These are phyloP conservation scores for Drosophila antonietae DNA, from an alignment of 2,888 invertebrate genomes.

Conservation along the genomic window DNA sequence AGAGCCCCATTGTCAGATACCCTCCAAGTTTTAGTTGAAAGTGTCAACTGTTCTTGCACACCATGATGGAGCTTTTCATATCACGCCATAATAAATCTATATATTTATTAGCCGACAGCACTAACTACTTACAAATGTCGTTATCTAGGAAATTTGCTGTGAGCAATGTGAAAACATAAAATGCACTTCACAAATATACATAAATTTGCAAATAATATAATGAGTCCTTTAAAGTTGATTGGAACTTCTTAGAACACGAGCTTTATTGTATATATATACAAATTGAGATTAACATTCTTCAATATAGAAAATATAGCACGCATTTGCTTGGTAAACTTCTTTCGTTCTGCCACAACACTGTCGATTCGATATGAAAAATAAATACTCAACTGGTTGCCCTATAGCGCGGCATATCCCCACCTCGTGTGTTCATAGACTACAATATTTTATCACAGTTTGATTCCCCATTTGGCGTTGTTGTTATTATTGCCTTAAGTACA, in stretches of 20 bases:
- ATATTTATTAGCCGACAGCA: slow-evolving; percentile 21
- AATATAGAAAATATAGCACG: neutral
- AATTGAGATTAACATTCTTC: neutral
- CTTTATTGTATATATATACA: no score
- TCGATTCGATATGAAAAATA: slow-evolving; percentile 7
- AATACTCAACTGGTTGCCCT: slow-evolving; percentile 10
- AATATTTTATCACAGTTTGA: slow-evolving; percentile 42
- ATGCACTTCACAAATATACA: neutral
- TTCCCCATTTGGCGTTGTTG: slow-evolving; percentile 27
- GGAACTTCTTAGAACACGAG: no score
- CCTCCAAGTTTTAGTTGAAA: neutral
- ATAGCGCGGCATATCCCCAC: neutral
- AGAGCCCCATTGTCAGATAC: neutral
- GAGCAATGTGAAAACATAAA: neutral
- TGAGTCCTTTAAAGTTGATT: no score
- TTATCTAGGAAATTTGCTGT: neutral
- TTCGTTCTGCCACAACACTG: neutral
- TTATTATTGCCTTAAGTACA: slow-evolving; percentile 58
- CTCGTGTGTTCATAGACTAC: slow-evolving; percentile 9
- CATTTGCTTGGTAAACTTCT: neutral
- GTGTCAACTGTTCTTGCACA: neutral
- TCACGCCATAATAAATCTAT: slow-evolving; percentile 8
- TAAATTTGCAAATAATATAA: no score
- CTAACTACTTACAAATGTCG: neutral
- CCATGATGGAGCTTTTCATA: slow-evolving; percentile 4